phyloP scores from a whole-genome alignment of 2,888 invertebrate genomes.

The Stegana nigrithorax region DNA sequence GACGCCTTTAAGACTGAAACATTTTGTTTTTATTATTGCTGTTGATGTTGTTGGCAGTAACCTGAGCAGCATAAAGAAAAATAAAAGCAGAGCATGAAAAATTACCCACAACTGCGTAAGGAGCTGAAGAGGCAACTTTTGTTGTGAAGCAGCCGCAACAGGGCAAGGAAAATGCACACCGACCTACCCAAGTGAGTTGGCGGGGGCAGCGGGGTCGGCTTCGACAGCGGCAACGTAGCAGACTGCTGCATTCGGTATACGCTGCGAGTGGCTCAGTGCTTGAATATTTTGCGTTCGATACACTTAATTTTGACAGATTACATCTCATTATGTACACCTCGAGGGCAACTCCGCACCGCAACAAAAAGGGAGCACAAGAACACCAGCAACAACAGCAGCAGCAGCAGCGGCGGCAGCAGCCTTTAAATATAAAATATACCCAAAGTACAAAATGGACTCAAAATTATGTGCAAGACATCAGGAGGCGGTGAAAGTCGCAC shows the following conservation, averaged over 20 bases:
- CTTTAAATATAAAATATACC: slow-evolving; percentile 29
- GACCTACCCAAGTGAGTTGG: not conserved
- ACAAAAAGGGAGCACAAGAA: slow-evolving; percentile 29
- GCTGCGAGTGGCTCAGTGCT: not conserved
- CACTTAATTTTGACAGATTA: slow-evolving; percentile 66
- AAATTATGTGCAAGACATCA: too few relatives aligned
- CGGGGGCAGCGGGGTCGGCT: not conserved
- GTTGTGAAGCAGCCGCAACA: not conserved
- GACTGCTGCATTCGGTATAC: not conserved
- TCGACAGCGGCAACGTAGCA: slow-evolving; percentile 16
- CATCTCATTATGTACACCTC: slow-evolving; percentile 65
- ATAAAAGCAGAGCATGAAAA: not conserved
- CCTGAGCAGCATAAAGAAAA: slow-evolving; percentile 10
- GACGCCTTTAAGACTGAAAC: not conserved
- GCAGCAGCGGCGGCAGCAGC: not conserved
- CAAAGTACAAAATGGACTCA: not conserved
- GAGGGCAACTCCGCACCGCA: slow-evolving; percentile 42
- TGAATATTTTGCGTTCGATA: slow-evolving; percentile 40
- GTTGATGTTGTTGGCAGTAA: not conserved
- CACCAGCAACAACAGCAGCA: not conserved
- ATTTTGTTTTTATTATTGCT: slow-evolving; percentile 7
- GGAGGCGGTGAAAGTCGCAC: too few relatives aligned
- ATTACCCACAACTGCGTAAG: not conserved
- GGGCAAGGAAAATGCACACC: slow-evolving; percentile 20
- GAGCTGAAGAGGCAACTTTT: not conserved